Base-by-base conservation (phyloP, 2,113 vertebrate genomes). In the Barnardius zonarius region DNA sequence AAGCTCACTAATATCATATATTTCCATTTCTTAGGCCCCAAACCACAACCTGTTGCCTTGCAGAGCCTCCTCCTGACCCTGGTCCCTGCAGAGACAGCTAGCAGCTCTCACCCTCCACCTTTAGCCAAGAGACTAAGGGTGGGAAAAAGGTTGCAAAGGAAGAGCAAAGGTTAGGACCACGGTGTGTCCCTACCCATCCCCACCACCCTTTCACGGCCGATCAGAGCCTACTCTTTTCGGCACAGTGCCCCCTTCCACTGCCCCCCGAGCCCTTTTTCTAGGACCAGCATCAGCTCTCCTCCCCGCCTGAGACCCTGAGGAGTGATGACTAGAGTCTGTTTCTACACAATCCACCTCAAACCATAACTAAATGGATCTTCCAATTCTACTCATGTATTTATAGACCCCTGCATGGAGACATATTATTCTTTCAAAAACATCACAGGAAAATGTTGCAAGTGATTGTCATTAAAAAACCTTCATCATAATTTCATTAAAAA, bases 401-500 rank as follows among this genome's bases (percentile, higher is more conserved):
- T 88, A 94, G 90, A 59, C 37, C 52, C 35, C 27, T 73, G 79
- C 68, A 55, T 6, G 13, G 43, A 62, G 52, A 48, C 68, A 49
- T 57, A 74, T 69, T 79, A 92, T 89, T 79, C 59, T 95, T 77
- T 95, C 51, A 86, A 84, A 92, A 91, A 57, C 77, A 88, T 87
- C 91, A 70, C 78, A 94, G 75, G 59, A 96, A 96, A 97, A 95
- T 67, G 51, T 67, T 90, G 66, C 76, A 70, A 95, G n/a, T 83
- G 70, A 88, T 92, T 86, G n/a, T 84, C 77, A 91, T 90, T 35
- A 77, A 97, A 80, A 95, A 96, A 74, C 2, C 1, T 55, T 59
- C 78, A 96, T 90, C 51, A 39, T 48, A 92, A 96, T 86, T 95
- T 96, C 93, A 97, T 95, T 97, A 97, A 96, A 95, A 96, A 96